Conservation (phyloP, 2,113 vertebrate genomes). For the Oryzias curvinotus region DNA sequence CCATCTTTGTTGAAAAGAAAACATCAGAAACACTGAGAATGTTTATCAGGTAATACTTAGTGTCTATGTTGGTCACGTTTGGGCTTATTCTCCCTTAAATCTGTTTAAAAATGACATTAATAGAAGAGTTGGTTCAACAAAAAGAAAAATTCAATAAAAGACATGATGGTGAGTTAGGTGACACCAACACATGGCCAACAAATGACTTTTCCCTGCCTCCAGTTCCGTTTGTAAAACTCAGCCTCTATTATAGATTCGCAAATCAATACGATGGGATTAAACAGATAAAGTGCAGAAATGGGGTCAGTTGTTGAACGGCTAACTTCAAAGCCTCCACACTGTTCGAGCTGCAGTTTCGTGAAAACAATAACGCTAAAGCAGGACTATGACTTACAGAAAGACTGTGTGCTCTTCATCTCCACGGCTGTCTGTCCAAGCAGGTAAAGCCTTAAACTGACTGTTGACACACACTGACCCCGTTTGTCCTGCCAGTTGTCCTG, state of each 20-base stretch:
- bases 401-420: constrained; percentile 8
- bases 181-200: too few species aligned
- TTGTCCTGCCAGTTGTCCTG: constrained; percentile 47
- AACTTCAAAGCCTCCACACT: constrained; percentile 27
- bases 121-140: too few species aligned
- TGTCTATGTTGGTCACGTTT: too few species aligned
- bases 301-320: constrained; percentile 25
- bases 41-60: too few species aligned
- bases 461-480: constrained; percentile 48
- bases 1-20: too few species aligned
- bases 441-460: constrained; percentile 27
- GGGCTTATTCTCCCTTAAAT: too few species aligned
- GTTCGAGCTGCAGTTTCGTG: constrained; percentile 26
- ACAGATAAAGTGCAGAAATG: constrained; percentile 41
- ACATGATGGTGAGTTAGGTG: too few species aligned
- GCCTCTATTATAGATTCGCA: constrained; percentile 42
- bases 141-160: too few species aligned
- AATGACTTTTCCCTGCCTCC: constrained; percentile 5
- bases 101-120: too few species aligned
- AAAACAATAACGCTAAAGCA: constrained; percentile 20
- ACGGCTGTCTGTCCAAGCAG: constrained; percentile 7
- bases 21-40: too few species aligned
- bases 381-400: not conserved
- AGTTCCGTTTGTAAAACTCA: constrained; percentile 26
- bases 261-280: constrained; percentile 59